A percentile compares a stretch with the other conserved stretches of the same genome.
These are phyloP conservation scores for Monochamus alternatus DNA, from an alignment of 2,888 invertebrate genomes.

Conservation along the genomic window DNA sequence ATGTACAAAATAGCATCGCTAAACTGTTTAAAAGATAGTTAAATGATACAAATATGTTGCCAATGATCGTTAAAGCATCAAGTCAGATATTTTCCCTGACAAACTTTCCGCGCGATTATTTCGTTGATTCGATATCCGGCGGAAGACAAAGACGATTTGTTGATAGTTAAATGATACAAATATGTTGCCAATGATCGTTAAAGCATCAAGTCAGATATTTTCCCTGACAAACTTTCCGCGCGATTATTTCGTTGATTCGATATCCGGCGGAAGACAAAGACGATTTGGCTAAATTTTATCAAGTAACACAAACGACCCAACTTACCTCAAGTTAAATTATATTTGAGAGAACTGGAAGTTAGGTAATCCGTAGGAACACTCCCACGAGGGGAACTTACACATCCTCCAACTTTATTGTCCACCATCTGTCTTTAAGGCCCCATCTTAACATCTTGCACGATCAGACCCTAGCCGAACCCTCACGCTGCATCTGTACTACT, in stretches of 20 bases:
- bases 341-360: slow-evolving; percentile 6
- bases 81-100: too few relatives aligned
- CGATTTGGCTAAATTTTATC: slow-evolving; percentile 9
- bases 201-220: too few relatives aligned
- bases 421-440: slow-evolving; percentile 8
- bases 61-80: too few relatives aligned
- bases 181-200: too few relatives aligned
- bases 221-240: too few relatives aligned
- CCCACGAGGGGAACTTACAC: slow-evolving; percentile 6
- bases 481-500: not conserved
- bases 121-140: not conserved
- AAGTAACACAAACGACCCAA: slow-evolving; percentile 12
- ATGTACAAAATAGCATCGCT: too few relatives aligned
- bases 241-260: not conserved
- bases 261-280: not conserved
- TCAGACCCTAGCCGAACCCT: not conserved
- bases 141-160: slow-evolving; percentile 4
- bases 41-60: too few relatives aligned
- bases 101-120: too few relatives aligned
- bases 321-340: slow-evolving; percentile 13
- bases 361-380: slow-evolving; percentile 12
- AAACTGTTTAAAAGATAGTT: too few relatives aligned
- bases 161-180: too few relatives aligned
- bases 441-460: slow-evolving; percentile 4
- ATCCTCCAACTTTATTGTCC: slow-evolving; percentile 12